Percentiles rank a stretch among this genome's conserved stretches.
phyloP scores from a whole-genome alignment of 2,113 vertebrate species.

The Mustelus asterias region DNA sequence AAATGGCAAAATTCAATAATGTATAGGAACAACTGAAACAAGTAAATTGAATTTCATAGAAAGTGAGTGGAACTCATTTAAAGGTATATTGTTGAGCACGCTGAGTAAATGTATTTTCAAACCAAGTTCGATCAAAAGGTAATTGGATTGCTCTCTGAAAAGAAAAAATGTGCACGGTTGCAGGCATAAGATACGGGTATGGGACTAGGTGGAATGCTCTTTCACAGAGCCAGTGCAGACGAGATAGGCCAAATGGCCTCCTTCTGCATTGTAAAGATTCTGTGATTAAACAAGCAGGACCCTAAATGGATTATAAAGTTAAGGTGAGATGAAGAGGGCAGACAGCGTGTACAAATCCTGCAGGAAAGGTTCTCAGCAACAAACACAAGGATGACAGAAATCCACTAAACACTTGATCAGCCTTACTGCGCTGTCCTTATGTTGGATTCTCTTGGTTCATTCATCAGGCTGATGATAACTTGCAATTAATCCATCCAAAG shows the following conservation, averaged over 20 bases:
- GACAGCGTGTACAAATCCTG: not conserved
- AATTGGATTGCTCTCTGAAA: too few species aligned
- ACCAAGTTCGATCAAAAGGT: not conserved
- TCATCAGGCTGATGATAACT: not conserved
- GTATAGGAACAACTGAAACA: not conserved
- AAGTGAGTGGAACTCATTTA: not conserved
- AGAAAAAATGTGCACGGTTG: too few species aligned
- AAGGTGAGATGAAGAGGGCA: not conserved
- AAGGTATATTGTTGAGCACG: not conserved
- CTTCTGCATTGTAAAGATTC: too few species aligned
- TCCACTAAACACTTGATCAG: not conserved
- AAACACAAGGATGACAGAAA: not conserved
- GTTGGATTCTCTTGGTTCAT: not conserved
- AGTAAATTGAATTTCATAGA: not conserved
- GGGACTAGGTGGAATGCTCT: too few species aligned
- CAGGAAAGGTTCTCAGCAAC: not conserved
- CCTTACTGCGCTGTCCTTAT: not conserved
- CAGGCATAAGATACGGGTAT: too few species aligned
- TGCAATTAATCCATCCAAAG: not conserved
- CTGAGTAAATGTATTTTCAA: not conserved
- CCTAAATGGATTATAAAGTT: not conserved
- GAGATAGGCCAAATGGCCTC: too few species aligned
- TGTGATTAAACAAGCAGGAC: not conserved
- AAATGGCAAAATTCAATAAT: not conserved
- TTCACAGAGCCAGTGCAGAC: too few species aligned